Conservation (phyloP, 2,113 vertebrate species). For the Platichthys stellatus region DNA sequence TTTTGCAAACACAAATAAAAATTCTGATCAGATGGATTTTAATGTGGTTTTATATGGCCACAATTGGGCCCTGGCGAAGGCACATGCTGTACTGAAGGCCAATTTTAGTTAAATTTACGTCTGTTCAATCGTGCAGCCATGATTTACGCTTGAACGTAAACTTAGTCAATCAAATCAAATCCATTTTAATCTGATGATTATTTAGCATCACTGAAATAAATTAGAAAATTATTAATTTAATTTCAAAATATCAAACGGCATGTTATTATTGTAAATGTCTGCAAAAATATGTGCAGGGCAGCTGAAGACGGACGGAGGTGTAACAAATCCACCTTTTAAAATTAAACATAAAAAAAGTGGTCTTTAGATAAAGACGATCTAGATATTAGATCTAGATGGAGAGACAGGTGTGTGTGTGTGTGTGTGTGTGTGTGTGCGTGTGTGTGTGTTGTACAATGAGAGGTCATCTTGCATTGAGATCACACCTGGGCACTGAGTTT, state of each 20-base stretch:
- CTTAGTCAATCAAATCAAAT: background rate
- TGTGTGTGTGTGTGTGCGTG: no score
- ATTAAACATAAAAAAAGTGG: background rate
- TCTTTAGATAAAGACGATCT: background rate
- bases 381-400: conserved; percentile 12
- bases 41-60: no score
- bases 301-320: background rate
- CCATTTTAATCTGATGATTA: background rate
- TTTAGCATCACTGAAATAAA: background rate
- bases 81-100: no score
- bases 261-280: no score
- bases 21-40: no score
- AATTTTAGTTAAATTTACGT: background rate
- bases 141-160: background rate
- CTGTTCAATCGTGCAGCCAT: background rate
- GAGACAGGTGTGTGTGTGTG: background rate
- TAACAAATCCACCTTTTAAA: background rate
- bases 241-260: background rate
- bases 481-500: conserved; percentile 52
- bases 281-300: no score
- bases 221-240: background rate
- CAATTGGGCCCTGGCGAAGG: no score
- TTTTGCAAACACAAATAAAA: no score
- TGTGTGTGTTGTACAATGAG: conserved; percentile 34
- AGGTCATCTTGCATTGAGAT: conserved; percentile 64